Percentiles rank a stretch among this genome's conserved stretches.
phyloP scores from a whole-genome alignment of 1,140 invertebrate species.

The Teleopsis dalmanni region DNA sequence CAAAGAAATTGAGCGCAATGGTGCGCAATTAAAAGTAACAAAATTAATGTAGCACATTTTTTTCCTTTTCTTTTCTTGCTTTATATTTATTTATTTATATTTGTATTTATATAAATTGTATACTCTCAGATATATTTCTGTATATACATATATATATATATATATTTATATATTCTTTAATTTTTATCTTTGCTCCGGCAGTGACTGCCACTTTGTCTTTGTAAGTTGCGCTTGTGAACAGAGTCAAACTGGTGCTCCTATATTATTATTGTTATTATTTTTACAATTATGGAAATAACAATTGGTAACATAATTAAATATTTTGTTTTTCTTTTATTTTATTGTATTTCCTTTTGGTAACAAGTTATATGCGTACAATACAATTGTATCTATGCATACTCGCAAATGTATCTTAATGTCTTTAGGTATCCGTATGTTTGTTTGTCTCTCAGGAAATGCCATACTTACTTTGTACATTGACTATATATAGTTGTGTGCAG shows the following conservation, averaged over 20 bases:
- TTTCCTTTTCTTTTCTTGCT: background rate
- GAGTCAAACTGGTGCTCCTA: too few relatives aligned
- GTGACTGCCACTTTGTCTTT: background rate
- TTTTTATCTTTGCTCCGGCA: background rate
- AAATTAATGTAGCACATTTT: conserved; percentile 13
- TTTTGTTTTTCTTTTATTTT: background rate
- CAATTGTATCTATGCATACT: background rate
- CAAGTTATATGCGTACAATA: background rate
- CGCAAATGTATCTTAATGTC: background rate
- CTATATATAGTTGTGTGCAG: background rate
- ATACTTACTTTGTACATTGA: background rate
- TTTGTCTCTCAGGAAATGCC: background rate
- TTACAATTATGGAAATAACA: conserved; percentile 9
- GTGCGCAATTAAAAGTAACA: conserved; percentile 11
- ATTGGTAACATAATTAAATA: conserved; percentile 7
- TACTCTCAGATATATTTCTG: background rate
- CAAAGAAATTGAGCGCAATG: conserved; percentile 12
- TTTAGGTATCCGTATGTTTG: background rate
- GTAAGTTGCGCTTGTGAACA: background rate
- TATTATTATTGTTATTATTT: background rate
- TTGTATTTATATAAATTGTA: background rate
- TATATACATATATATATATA: background rate
- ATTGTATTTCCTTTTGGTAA: background rate
- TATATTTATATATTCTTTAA: background rate
- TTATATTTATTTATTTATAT: background rate